Percentiles rank a stretch among this genome's conserved stretches.
These are phyloP conservation scores for Benthosema pterotum DNA, from an alignment of 2,797 vertebrate genomes.

Conservation along the genomic window DNA sequence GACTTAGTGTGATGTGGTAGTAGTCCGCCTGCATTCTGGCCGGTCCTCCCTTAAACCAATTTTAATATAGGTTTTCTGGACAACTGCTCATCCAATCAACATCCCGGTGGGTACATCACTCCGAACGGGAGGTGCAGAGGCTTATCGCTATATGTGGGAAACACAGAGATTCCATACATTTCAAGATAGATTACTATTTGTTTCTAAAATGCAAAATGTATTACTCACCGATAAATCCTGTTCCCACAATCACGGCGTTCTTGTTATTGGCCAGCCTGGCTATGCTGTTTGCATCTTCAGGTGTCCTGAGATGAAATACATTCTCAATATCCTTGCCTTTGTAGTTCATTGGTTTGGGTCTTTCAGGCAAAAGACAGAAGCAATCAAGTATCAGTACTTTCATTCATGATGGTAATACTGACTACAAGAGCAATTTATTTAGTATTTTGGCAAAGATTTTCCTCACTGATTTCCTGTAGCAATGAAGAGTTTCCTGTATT, in stretches of 20 bases:
- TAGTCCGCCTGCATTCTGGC: no score
- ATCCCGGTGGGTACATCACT: no score
- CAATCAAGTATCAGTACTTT: neutral
- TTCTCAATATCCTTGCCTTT: conserved; percentile 94
- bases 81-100: no score
- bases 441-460: conserved; percentile 1
- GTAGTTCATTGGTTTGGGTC: conserved; percentile 91
- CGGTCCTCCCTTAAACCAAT: no score
- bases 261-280: conserved; percentile 90
- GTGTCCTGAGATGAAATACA: conserved; percentile 90
- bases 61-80: no score
- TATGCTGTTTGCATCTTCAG: conserved; percentile 93
- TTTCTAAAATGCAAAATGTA: conserved; percentile 1
- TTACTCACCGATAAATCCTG: conserved; percentile 93
- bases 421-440: neutral
- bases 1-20: no score
- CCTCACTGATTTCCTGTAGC: conserved; percentile 93
- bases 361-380: conserved; percentile 56
- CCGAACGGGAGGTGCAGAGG: no score
- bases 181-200: no score
- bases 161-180: no score
- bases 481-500: conserved; percentile 95
- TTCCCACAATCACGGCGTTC: conserved; percentile 94
- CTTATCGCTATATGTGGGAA: no score
- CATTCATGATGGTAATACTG: neutral